phyloP scores from a whole-genome alignment of 2,888 invertebrate species.

The Macrophya alboannulata region DNA sequence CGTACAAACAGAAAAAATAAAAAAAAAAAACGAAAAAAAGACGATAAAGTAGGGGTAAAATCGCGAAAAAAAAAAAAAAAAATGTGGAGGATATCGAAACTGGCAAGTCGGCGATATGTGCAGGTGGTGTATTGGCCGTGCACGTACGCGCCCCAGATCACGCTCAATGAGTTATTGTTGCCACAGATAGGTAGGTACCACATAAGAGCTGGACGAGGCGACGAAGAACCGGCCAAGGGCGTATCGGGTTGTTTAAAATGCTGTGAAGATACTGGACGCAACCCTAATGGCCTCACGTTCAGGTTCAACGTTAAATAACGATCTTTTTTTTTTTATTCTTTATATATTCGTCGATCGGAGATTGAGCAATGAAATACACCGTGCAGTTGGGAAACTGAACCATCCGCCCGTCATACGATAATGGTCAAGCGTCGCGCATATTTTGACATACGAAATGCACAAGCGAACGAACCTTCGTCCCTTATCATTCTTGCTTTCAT shows the following conservation, averaged over 20 bases:
- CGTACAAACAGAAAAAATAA: not conserved
- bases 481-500: not conserved
- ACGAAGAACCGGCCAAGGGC: slow-evolving; percentile 40
- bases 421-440: slow-evolving; percentile 4
- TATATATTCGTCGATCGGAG: not conserved
- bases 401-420: not conserved
- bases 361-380: not conserved
- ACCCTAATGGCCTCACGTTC: slow-evolving; percentile 48
- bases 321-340: not conserved
- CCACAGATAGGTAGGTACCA: not conserved
- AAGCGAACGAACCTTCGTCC: not conserved
- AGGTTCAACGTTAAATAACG: slow-evolving; percentile 36
- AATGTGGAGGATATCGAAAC: not conserved
- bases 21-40: not conserved
- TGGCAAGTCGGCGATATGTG: not conserved
- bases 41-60: not conserved
- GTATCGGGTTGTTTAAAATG: slow-evolving; percentile 28
- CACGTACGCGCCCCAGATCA: slow-evolving; percentile 55
- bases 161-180: slow-evolving; percentile 53
- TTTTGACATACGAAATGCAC: not conserved
- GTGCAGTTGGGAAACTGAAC: not conserved
- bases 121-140: not conserved
- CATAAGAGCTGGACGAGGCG: not conserved
- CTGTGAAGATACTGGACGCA: slow-evolving; percentile 15
- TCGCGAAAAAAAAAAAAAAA: not conserved